These are phyloP conservation scores for Oscheius sp. DNA, from an alignment of 2,888 invertebrate genomes.

Conservation along the genomic window DNA sequence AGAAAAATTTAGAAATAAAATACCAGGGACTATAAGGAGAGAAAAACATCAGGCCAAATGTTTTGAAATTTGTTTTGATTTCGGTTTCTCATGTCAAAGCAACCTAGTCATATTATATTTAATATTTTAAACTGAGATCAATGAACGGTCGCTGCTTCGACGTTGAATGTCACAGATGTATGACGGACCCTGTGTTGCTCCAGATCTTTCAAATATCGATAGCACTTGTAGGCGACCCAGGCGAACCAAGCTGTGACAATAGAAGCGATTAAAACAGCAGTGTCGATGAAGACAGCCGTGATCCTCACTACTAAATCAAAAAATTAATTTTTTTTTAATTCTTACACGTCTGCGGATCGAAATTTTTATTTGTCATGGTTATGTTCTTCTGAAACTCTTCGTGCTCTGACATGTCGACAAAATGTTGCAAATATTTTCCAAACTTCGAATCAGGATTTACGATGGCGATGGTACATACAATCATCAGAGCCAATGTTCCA, in stretches of 20 bases:
- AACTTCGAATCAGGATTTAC: constrained; percentile 5
- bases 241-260: constrained; percentile 14
- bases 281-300: constrained; percentile 13
- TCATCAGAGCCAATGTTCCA: background rate
- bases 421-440: background rate
- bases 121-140: too few species aligned
- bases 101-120: too few species aligned
- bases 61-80: too few species aligned
- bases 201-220: constrained; percentile 20
- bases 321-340: background rate
- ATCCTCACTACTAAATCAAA: constrained; percentile 7
- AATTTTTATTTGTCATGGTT: background rate
- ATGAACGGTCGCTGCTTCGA: constrained; percentile 5
- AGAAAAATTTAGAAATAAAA: too few species aligned
- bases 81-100: too few species aligned
- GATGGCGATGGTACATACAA: background rate
- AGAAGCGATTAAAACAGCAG: background rate
- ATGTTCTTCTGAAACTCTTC: constrained; percentile 5
- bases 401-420: background rate
- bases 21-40: too few species aligned
- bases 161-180: constrained; percentile 9
- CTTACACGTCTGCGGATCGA: constrained; percentile 11
- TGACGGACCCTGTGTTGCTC: constrained; percentile 14
- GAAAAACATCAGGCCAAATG: too few species aligned
- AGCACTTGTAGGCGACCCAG: constrained; percentile 12